Percentiles rank a stretch among this genome's conserved stretches.
Evolutionary conservation across 2,888 invertebrate species (phyloP).

Genomic region (Eupithecia vulgata): DNA sequence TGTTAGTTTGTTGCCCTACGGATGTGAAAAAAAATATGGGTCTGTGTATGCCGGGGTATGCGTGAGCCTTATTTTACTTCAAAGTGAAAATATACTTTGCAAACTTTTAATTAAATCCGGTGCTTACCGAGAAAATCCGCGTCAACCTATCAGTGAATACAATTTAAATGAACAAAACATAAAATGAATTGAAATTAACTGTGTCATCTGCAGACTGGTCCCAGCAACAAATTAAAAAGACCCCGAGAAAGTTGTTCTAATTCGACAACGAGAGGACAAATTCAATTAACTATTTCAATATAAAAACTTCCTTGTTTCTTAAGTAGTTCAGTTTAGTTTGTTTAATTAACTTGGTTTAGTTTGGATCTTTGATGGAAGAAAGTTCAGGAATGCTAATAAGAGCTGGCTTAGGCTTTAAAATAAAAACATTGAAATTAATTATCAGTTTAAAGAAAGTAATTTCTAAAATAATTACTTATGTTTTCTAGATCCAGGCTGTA

Average conservation of each 20-base stretch:
- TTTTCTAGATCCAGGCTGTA: no score
- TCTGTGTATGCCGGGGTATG: no score
- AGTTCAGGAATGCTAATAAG: neutral
- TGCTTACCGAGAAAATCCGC: neutral
- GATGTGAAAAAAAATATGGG: no score
- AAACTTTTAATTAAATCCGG: neutral
- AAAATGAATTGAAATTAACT: constrained; percentile 7
- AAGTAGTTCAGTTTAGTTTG: constrained; percentile 4
- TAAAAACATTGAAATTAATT: neutral
- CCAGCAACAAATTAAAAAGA: constrained; percentile 9
- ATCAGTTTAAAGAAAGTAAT: neutral
- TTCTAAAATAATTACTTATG: no score
- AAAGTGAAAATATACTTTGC: no score
- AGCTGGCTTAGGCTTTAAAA: neutral
- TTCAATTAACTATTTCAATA: constrained; percentile 36
- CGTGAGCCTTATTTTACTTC: no score
- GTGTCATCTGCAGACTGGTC: neutral
- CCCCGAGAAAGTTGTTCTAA: constrained; percentile 12
- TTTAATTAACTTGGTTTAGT: constrained; percentile 7
- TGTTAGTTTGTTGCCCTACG: no score
- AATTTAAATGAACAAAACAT: neutral
- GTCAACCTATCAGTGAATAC: neutral
- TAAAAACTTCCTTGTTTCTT: constrained; percentile 12
- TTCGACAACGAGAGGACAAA: constrained; percentile 21
- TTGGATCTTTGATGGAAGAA: constrained; percentile 5